Base-by-base conservation (phyloP, 1,140 invertebrate genomes). In the Danaus plexippus region DNA sequence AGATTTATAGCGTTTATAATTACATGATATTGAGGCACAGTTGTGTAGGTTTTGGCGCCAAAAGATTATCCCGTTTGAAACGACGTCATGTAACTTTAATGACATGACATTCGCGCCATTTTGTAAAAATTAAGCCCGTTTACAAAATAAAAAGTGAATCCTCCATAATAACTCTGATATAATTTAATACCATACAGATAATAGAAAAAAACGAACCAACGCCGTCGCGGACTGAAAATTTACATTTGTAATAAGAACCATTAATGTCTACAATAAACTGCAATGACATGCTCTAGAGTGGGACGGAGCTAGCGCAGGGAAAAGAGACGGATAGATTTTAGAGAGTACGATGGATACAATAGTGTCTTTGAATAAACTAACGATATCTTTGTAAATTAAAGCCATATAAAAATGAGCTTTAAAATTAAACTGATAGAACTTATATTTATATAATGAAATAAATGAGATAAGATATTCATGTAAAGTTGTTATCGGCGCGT, bases 181-280 rank as follows among this genome's bases (percentile, higher is more conserved):
- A 83, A 79, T 86, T 83, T 83, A 84, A 86, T 81, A 77, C 80
- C 78, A 76, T 83, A 85, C 71, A 77, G 70, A 84, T 75, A 75
- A 75, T 54, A 78, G 73, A 85, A 84, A 84, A 85, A 82, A 76
- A 66, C 75, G 75, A 67, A 75, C 83, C 81, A 83, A 86, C 81
- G 81, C 77, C 72, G 77, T 75, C 73, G 79, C 79, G 66, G 74
- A 79, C 75, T 79, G 75, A 84, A 87, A 87, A 87, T 87, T 87
- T 87, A 87, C 83, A 87, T 87, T 87, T 82, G 80, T 87, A 85
- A 87, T 87, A 76, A 82, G 72, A 79, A 66, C 79, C 81, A 87
- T 87, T 87, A 84, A 79, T 72, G 81, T 86, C 78, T 67, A 83
- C 80, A 86, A 86, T 86, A 85, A 85, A 85, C 67, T 85, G 80